Conservation (phyloP, 1,140 invertebrate species). For the Subanguina moxae region DNA sequence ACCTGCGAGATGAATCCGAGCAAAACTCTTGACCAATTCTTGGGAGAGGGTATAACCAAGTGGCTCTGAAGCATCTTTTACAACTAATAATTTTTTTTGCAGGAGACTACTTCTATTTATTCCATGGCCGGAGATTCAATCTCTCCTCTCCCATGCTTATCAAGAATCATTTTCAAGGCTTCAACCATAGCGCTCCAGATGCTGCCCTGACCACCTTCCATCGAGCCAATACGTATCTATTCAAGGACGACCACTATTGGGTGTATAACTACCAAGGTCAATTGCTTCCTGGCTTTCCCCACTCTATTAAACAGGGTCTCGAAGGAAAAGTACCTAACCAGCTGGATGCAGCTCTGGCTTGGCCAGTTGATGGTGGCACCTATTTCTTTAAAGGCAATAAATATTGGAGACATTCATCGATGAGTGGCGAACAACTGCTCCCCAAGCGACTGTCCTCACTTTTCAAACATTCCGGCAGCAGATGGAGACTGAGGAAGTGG, state of each 20-base stretch:
- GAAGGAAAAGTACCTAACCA: neutral
- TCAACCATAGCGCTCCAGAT: neutral
- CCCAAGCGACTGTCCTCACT: neutral
- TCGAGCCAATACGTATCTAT: neutral
- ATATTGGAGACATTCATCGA: neutral
- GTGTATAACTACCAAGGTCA: neutral
- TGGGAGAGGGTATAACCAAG: no score
- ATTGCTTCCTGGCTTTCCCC: neutral
- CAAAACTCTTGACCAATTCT: no score
- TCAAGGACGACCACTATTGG: slow-evolving; percentile 3
- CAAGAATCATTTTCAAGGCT: neutral
- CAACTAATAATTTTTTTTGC: no score
- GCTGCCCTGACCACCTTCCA: neutral
- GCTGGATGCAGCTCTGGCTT: neutral
- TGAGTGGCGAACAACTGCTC: neutral
- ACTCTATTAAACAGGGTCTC: neutral
- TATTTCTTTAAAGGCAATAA: neutral
- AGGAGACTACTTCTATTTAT: neutral
- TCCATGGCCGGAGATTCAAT: neutral
- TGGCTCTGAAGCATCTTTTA: no score
- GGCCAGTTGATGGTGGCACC: neutral
- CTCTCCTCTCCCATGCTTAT: neutral
- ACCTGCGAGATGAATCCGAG: no score
- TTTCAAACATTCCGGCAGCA: neutral
- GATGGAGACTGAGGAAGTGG: neutral